These are phyloP conservation scores for Reticulitermes speratus DNA, from an alignment of 1,140 invertebrate genomes.

Conservation along the genomic window DNA sequence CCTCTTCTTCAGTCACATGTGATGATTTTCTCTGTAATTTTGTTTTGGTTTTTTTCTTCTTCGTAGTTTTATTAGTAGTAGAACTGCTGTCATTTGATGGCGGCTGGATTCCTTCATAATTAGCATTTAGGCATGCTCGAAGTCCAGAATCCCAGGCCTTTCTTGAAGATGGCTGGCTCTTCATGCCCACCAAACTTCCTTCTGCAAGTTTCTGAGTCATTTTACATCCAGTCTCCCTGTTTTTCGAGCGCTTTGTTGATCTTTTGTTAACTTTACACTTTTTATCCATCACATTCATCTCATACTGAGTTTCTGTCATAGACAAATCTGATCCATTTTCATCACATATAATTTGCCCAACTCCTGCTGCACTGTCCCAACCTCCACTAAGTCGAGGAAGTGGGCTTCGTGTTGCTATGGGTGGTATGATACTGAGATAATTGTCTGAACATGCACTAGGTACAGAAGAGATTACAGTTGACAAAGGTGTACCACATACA, in stretches of 20 bases:
- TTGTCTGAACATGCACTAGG: not conserved
- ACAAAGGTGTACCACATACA: not conserved
- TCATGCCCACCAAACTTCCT: not conserved
- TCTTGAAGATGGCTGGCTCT: not conserved
- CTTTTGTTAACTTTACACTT: not conserved
- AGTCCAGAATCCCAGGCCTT: constrained; percentile 27
- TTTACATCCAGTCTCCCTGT: not conserved
- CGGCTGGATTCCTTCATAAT: not conserved
- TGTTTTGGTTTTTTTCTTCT: not conserved
- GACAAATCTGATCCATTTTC: constrained; percentile 29
- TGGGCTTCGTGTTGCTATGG: constrained; percentile 46
- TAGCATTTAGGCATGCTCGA: not conserved
- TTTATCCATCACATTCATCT: not conserved
- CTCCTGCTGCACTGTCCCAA: constrained; percentile 48
- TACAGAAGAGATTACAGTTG: not conserved
- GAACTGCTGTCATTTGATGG: not conserved
- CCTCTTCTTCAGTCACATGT: not conserved
- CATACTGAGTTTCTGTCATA: not conserved
- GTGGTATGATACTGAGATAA: constrained; percentile 36
- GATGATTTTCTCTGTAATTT: not conserved
- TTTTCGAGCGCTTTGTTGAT: not conserved
- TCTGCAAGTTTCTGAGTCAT: not conserved
- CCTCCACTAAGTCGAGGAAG: constrained; percentile 45
- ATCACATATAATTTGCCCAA: constrained; percentile 45
- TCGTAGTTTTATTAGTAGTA: not conserved